Conservation (phyloP, 2,797 vertebrate species). For the Enteromius trimaculatus region DNA sequence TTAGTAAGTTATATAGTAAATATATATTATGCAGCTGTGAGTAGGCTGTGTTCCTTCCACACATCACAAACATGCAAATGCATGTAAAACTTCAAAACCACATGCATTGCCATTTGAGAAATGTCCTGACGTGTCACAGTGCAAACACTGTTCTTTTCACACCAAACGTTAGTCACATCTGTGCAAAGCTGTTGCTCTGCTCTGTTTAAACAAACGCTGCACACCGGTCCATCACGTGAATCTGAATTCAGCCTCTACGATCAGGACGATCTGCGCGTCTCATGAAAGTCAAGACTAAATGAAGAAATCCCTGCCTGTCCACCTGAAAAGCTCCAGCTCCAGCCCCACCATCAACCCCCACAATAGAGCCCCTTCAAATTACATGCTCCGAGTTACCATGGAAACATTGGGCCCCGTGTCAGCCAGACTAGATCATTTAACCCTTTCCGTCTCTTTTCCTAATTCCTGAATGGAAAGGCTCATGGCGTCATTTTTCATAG, state of each 20-base stretch:
- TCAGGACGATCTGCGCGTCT: neutral
- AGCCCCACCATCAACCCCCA: slow-evolving; percentile 45
- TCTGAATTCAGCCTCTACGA: neutral
- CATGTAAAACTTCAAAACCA: neutral
- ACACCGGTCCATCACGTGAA: neutral
- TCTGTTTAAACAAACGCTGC: neutral
- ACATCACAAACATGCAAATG: slow-evolving; percentile 17
- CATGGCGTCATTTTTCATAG: neutral
- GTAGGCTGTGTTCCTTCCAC: neutral
- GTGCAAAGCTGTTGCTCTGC: neutral
- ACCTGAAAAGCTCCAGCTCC: slow-evolving; percentile 25
- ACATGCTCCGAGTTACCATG: slow-evolving; percentile 56
- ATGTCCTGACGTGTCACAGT: neutral
- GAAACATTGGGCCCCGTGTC: slow-evolving; percentile 53
- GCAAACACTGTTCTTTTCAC: slow-evolving; percentile 1
- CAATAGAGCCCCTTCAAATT: slow-evolving; percentile 43
- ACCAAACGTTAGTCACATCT: neutral
- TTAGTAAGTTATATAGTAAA: no score
- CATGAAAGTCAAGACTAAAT: slow-evolving; percentile 4
- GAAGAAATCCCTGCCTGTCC: slow-evolving; percentile 52
- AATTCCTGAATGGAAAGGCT: neutral
- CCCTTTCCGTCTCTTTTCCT: slow-evolving; percentile 31
- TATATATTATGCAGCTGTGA: neutral
- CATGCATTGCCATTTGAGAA: neutral
- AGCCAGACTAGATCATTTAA: slow-evolving; percentile 53